Evolutionary conservation across 2,888 invertebrate species (phyloP).

Genomic region (Amblyteles armatorius): DNA sequence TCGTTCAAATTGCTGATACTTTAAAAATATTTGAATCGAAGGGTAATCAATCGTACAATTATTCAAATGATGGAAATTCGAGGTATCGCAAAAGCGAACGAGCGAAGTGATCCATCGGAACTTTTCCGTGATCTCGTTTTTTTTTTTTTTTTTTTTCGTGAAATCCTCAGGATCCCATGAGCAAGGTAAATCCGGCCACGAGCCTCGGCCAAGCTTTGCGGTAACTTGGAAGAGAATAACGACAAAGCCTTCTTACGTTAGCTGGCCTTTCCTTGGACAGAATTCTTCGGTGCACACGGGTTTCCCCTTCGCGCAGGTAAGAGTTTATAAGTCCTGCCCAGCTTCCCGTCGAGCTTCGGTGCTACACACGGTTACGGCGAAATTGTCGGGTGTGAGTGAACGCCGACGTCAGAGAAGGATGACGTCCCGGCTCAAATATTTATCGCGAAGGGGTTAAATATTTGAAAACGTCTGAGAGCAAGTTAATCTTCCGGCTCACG

Average conservation of each 20-base stretch:
- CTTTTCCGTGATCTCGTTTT: conserved; percentile 18
- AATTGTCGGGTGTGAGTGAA: conserved; percentile 25
- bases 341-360: conserved; percentile 19
- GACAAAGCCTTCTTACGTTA: conserved; percentile 62
- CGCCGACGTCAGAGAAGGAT: conserved; percentile 7
- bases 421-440: conserved; percentile 56
- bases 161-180: conserved; percentile 1
- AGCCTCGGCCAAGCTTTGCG: conserved; percentile 42
- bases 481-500: conserved; percentile 53
- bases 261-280: conserved; percentile 53
- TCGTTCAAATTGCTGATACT: no score
- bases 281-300: conserved; percentile 42
- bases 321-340: conserved; percentile 62
- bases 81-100: conserved; percentile 2
- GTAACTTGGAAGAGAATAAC: conserved; percentile 56
- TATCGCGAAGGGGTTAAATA: conserved; percentile 71
- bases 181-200: conserved; percentile 17
- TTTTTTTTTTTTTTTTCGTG: background rate
- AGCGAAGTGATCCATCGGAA: conserved; percentile 3
- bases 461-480: conserved; percentile 77
- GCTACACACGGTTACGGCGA: conserved; percentile 10
- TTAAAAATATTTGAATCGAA: no score
- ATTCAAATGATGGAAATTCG: background rate
- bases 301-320: conserved; percentile 21
- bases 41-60: no score